Evolutionary conservation across 2,888 invertebrate species (phyloP).

Genomic region (Zygothrica quintamaculata): DNA sequence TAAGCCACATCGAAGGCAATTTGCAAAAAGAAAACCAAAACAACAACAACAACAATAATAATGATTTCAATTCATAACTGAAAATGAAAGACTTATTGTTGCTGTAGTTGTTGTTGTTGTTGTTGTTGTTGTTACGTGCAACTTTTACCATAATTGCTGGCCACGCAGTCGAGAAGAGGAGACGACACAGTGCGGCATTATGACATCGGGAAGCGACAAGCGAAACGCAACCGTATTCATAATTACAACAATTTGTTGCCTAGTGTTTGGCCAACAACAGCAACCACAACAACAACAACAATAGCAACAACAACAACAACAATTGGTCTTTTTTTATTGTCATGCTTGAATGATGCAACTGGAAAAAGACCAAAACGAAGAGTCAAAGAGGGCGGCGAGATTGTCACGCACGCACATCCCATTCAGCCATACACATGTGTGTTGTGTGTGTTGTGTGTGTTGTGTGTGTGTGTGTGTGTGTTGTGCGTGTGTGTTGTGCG

Average conservation of each 20-base stretch:
- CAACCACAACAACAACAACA: conserved; percentile 35
- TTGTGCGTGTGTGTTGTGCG: no score
- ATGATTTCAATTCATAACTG: conserved; percentile 65
- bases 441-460: no score
- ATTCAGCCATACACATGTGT: conserved; percentile 45
- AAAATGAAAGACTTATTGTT: conserved; percentile 67
- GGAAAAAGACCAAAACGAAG: conserved; percentile 57
- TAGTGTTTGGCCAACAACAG: conserved; percentile 73
- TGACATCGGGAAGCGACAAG: conserved; percentile 78
- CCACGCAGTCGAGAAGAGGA: conserved; percentile 41
- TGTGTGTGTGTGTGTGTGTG: no score
- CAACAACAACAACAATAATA: no score
- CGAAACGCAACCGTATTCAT: conserved; percentile 74
- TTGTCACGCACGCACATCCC: conserved; percentile 72
- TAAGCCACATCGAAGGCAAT: conserved; percentile 31
- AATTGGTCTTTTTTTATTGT: conserved; percentile 68
- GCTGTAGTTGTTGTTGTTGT: conserved; percentile 45
- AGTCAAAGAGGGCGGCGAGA: conserved; percentile 45
- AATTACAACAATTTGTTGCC: conserved; percentile 79
- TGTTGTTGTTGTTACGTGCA: conserved; percentile 63
- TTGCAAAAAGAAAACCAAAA: conserved; percentile 60
- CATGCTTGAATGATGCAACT: conserved; percentile 78
- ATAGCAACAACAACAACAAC: conserved; percentile 25
- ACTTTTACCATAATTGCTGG: conserved; percentile 79
- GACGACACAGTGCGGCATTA: conserved; percentile 60